Conservation (phyloP, 1,140 invertebrate species). For the Acromyrmex echinatior region DNA sequence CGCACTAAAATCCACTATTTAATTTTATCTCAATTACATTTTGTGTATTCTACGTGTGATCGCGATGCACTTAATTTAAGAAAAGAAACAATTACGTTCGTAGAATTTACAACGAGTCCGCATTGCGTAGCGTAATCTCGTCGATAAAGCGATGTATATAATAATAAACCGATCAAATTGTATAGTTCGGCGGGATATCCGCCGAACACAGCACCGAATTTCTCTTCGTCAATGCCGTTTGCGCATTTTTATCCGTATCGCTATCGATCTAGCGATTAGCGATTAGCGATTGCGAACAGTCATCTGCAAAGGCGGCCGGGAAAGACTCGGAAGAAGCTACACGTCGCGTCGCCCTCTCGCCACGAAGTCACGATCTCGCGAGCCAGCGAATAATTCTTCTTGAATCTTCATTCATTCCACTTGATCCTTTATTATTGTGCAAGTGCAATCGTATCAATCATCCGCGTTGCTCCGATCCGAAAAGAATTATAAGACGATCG, state of each 20-base stretch:
- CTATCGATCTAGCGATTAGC: conserved; percentile 47
- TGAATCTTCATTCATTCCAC: background rate
- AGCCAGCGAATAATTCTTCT: background rate
- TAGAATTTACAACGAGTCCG: background rate
- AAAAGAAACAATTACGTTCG: too few relatives aligned
- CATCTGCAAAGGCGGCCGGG: conserved; percentile 25
- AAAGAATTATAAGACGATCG: too few relatives aligned
- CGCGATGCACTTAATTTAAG: too few relatives aligned
- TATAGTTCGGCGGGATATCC: background rate
- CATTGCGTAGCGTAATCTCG: conserved; percentile 1
- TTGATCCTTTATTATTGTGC: too few relatives aligned
- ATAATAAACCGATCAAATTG: background rate
- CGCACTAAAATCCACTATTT: background rate
- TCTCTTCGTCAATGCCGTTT: background rate
- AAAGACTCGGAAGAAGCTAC: background rate
- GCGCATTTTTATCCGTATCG: conserved; percentile 48
- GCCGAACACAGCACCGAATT: background rate
- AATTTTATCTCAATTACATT: too few relatives aligned
- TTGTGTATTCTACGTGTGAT: background rate
- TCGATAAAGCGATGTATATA: background rate
- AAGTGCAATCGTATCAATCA: background rate
- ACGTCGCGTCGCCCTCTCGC: conserved; percentile 2
- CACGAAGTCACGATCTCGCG: background rate
- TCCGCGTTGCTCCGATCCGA: background rate
- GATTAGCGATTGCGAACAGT: conserved; percentile 41